These are phyloP conservation scores for Habroteleia sp. DNA, from an alignment of 2,888 invertebrate genomes.

Conservation along the genomic window DNA sequence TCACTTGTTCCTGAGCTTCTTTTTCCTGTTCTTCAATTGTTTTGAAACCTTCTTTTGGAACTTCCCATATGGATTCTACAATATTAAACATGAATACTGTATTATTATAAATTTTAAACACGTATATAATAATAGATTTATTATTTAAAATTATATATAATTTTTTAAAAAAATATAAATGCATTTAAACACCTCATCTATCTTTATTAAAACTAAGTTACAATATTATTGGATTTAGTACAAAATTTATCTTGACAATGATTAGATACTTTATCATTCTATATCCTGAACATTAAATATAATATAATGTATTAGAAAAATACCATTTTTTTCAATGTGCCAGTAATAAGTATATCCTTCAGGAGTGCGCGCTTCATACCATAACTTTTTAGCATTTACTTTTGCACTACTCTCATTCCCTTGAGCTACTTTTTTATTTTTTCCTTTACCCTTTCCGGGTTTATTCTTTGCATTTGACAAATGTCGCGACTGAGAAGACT, in stretches of 20 bases:
- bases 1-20: constrained; percentile 81
- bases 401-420: too few species aligned
- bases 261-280: too few species aligned
- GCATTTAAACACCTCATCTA: too few species aligned
- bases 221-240: too few species aligned
- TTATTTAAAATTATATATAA: constrained; percentile 8
- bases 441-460: constrained; percentile 65
- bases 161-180: too few species aligned
- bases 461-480: constrained; percentile 67
- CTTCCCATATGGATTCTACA: constrained; percentile 89
- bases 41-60: constrained; percentile 87
- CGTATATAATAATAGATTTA: too few species aligned
- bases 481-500: constrained; percentile 46
- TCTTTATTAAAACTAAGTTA: too few species aligned
- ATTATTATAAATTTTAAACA: too few species aligned
- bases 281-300: too few species aligned
- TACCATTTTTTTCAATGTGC: constrained; percentile 92
- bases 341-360: constrained; percentile 92
- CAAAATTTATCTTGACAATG: too few species aligned
- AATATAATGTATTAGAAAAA: too few species aligned
- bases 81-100: too few species aligned
- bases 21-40: constrained; percentile 85
- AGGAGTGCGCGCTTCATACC: constrained; percentile 90
- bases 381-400: constrained; percentile 81
- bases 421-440: constrained; percentile 75